Conservation (phyloP, 2,113 vertebrate species). For the Echinops telfairi region DNA sequence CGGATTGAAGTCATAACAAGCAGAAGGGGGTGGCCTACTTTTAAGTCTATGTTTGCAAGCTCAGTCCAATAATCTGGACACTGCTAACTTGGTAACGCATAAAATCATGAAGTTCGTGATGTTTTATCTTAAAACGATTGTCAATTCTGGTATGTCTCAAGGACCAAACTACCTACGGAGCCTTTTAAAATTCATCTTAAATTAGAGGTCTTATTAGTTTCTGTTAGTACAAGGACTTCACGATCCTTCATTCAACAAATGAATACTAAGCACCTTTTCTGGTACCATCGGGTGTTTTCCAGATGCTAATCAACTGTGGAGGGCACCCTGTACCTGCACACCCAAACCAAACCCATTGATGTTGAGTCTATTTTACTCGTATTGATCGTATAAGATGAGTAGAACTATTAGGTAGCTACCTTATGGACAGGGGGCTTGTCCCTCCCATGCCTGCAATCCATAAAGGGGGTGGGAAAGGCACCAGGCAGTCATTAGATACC, state of each 20-base stretch:
- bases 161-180: not conserved
- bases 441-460: no score
- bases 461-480: no score
- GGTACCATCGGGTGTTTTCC: not conserved
- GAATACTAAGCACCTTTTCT: not conserved
- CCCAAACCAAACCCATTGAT: no score
- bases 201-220: slow-evolving; percentile 30
- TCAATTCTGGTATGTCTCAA: not conserved
- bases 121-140: slow-evolving; percentile 14
- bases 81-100: not conserved
- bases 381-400: no score
- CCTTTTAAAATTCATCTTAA: not conserved
- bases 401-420: no score
- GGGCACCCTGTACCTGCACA: no score
- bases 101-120: slow-evolving; percentile 5
- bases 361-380: no score
- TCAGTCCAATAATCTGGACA: slow-evolving; percentile 45
- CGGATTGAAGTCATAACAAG: slow-evolving; percentile 49
- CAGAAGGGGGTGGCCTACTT: slow-evolving; percentile 45
- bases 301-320: not conserved
- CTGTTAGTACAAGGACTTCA: not conserved
- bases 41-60: slow-evolving; percentile 33
- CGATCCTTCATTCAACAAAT: not conserved
- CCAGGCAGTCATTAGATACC: no score
- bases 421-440: no score